Conservation (phyloP, 2,888 invertebrate species). For the Tenthredo notha region DNA sequence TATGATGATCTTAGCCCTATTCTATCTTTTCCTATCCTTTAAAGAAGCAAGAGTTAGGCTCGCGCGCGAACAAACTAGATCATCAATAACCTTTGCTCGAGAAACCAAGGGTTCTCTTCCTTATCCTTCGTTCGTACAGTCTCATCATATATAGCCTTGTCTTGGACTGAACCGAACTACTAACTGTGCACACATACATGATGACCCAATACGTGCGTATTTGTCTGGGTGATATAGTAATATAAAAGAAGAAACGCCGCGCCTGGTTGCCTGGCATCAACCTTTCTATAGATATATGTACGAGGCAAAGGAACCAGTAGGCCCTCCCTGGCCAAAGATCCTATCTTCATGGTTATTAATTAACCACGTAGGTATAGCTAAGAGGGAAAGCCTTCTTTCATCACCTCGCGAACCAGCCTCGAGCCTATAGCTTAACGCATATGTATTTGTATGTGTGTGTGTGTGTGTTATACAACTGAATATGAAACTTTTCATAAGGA, state of each 20-base stretch:
- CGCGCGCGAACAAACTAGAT: slow-evolving; percentile 74
- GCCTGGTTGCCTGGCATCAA: slow-evolving; percentile 55
- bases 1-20: not conserved
- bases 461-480: not conserved
- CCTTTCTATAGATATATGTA: slow-evolving; percentile 52
- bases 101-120: not conserved
- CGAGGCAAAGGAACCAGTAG: not conserved
- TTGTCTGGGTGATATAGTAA: not conserved
- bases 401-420: slow-evolving; percentile 73
- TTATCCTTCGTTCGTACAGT: not conserved
- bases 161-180: not conserved
- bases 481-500: not conserved
- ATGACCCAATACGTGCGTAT: too few relatives aligned
- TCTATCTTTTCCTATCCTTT: not conserved
- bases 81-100: slow-evolving; percentile 71
- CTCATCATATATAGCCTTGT: not conserved
- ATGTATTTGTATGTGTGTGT: not conserved
- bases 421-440: not conserved
- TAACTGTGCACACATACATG: not conserved
- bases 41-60: slow-evolving; percentile 15
- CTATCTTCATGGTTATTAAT: slow-evolving; percentile 77
- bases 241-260: not conserved
- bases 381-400: slow-evolving; percentile 74
- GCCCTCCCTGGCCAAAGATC: slow-evolving; percentile 67
- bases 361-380: slow-evolving; percentile 66